phyloP scores from a whole-genome alignment of 2,113 vertebrate species.

The Tichodroma muraria region DNA sequence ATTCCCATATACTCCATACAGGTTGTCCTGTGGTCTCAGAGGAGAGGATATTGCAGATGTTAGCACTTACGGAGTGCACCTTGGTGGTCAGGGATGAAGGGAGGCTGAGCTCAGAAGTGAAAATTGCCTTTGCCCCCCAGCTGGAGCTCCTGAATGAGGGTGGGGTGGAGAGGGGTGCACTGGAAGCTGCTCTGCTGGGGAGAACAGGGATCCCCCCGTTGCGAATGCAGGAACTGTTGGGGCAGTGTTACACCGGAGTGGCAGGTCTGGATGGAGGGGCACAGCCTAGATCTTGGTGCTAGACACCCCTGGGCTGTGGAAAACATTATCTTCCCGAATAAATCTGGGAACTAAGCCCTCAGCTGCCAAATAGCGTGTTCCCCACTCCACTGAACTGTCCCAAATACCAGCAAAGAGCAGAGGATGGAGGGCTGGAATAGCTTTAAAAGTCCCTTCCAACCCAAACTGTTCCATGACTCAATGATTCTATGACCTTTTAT shows the following conservation, averaged over 20 bases:
- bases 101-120: neutral
- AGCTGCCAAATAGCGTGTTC: neutral
- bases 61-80: accelerated
- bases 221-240: neutral
- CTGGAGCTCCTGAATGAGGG: neutral
- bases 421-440: neutral
- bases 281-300: accelerated
- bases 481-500: neutral
- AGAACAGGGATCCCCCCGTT: accelerated
- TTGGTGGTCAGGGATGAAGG: neutral
- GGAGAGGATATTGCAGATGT: neutral
- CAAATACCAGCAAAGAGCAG: neutral
- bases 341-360: neutral
- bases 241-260: neutral
- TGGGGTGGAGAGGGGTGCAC: neutral
- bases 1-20: accelerated
- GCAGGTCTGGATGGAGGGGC: neutral
- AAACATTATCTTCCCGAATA: neutral
- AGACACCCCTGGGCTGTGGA: neutral
- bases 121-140: neutral
- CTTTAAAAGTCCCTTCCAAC: neutral
- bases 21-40: neutral
- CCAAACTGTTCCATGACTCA: neutral
- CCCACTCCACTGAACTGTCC: neutral
- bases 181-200: neutral